These are phyloP conservation scores for Columba livia DNA, from an alignment of 2,113 vertebrate genomes.

Conservation along the genomic window DNA sequence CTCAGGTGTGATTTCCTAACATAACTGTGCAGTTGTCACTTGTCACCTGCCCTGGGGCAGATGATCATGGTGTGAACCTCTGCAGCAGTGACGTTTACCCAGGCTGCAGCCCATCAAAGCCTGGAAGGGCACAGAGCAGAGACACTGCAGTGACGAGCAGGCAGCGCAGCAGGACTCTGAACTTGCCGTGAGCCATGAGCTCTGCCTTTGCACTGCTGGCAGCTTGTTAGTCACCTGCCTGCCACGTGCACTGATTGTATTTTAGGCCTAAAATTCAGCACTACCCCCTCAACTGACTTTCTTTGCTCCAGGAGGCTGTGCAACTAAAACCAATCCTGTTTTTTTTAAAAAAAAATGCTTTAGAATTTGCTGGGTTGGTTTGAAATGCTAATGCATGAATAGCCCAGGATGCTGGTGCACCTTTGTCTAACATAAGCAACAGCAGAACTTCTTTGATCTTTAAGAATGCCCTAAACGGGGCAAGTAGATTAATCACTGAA, in stretches of 20 bases:
- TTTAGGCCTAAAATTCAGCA: background rate
- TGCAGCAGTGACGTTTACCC: fast-evolving
- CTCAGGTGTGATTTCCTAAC: background rate
- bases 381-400: background rate
- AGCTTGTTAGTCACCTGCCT: background rate
- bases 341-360: background rate
- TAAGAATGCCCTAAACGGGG: background rate
- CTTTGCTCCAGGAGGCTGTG: background rate
- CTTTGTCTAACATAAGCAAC: background rate
- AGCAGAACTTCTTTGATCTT: background rate
- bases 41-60: background rate
- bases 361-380: background rate
- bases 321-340: background rate
- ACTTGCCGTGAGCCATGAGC: background rate
- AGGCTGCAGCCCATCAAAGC: background rate
- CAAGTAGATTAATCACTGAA: background rate
- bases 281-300: background rate
- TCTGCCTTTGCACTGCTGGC: background rate
- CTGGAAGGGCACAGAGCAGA: background rate
- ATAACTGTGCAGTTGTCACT: fast-evolving
- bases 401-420: background rate
- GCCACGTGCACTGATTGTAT: background rate
- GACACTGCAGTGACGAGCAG: too few relatives aligned
- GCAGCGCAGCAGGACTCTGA: background rate
- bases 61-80: fast-evolving